Base-by-base conservation (phyloP, 2,797 vertebrate genomes). In the Halcyon leucocephala region DNA sequence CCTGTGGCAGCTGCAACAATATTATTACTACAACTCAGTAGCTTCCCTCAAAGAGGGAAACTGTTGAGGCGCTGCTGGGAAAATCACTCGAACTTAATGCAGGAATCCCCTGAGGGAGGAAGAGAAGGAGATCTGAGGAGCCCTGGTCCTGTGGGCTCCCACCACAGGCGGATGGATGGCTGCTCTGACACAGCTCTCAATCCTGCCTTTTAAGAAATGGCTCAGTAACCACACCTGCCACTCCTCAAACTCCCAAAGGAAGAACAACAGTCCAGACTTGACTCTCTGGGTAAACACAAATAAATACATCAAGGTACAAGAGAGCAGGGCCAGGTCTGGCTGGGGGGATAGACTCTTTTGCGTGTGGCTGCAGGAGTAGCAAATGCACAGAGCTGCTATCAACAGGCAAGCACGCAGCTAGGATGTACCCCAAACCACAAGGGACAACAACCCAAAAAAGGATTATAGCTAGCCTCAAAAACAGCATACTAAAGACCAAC, bases 1-100 rank as follows among this genome's bases (percentile, higher is more conserved):
- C 81, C 89, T 6, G 13, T 69, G 71, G 93, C 96, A 97, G 95
- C 96, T 96, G 95, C 89, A 96, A 95, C 91, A 96, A 95, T 91
- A 96, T 97, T 96, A 93, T 93, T 95, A 42, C 86, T 95, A 70
- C 35, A 77, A 33, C 51, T 82, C 64, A 41, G 71, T 44, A 82
- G 71, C 57, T 95, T 92, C 66, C 67, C 94, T 95, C 88, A 58
- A 57, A 84, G 78, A 76, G 10, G 70, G 55, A 66, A 95, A 82
- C 64, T 41, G 31, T 41, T 39, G 83, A 89, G 77, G 62, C 83
- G 86, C 24, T 90, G 94, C 88, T 96, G 94, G 93, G 90, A 94
- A 95, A 96, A 96, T 86, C 13, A 16, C 74, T 93, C 61, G 58
- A 72, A 84, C 19, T 3, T 3, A 2, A 72, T 3, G 19, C 18